phyloP scores from a whole-genome alignment of 2,113 vertebrate species.

The Microcebus murinus region DNA sequence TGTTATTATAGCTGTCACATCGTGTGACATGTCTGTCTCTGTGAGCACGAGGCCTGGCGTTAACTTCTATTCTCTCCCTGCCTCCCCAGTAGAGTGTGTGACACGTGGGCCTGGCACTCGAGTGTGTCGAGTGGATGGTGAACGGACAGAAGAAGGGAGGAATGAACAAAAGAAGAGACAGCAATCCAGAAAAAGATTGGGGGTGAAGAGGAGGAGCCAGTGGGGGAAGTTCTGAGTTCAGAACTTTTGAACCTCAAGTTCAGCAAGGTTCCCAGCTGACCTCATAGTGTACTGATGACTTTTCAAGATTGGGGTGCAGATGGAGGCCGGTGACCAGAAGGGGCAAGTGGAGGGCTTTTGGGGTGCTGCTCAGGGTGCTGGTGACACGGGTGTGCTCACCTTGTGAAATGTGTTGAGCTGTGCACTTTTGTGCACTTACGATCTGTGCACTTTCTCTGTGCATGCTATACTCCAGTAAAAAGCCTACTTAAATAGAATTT shows the following conservation, averaged over 20 bases:
- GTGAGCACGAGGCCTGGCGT: not conserved
- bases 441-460: not conserved
- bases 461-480: not conserved
- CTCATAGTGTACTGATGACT: not conserved
- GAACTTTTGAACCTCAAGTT: not conserved
- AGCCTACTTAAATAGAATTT: not conserved
- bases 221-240: not conserved
- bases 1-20: not conserved
- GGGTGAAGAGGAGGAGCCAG: not conserved
- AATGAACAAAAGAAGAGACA: not conserved
- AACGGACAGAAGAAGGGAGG: not conserved
- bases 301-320: not conserved
- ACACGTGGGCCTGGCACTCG: not conserved
- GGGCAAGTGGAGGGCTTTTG: not conserved
- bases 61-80: not conserved
- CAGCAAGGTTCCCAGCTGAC: not conserved
- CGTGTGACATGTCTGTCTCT: not conserved
- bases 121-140: not conserved
- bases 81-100: fast-evolving
- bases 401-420: not conserved
- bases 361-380: not conserved
- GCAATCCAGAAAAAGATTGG: not conserved
- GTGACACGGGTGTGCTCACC: not conserved
- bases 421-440: no score
- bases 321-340: not conserved